Conservation (phyloP, 2,113 vertebrate species). For the Rhea americana region DNA sequence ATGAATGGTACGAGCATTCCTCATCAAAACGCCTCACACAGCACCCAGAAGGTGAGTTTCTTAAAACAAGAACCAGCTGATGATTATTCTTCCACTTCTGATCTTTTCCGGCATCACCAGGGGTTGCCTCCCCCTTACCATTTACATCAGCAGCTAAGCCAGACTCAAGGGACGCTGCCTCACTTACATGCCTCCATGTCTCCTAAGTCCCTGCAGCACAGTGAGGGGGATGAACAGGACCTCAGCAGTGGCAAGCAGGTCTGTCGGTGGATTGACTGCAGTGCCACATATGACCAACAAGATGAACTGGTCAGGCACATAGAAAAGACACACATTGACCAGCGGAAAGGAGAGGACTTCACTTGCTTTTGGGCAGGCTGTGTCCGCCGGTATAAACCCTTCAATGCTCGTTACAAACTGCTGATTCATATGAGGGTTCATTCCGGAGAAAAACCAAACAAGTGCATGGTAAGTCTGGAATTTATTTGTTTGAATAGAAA, state of each 20-base stretch:
- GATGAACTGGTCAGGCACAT: constrained; percentile 98
- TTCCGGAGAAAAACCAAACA: constrained; percentile 99
- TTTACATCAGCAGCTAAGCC: constrained; percentile 83
- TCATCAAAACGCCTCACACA: constrained; percentile 70
- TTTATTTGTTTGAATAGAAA: constrained; percentile 64
- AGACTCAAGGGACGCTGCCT: constrained; percentile 71
- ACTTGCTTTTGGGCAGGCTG: constrained; percentile 99
- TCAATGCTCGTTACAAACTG: constrained; percentile 99
- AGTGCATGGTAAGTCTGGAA: constrained; percentile 95
- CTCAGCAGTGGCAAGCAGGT: constrained; percentile 82
- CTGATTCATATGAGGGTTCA: constrained; percentile 99
- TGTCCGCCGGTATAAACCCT: constrained; percentile 95
- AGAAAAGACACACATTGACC: constrained; percentile 98
- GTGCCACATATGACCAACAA: constrained; percentile 93
- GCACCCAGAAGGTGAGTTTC: constrained; percentile 79
- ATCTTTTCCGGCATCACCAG: constrained; percentile 81
- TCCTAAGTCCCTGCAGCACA: constrained; percentile 74
- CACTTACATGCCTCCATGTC: constrained; percentile 77
- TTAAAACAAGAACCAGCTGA: constrained; percentile 94
- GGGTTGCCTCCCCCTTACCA: constrained; percentile 92
- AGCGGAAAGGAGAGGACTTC: constrained; percentile 98
- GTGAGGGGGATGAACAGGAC: constrained; percentile 72
- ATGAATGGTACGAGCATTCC: constrained; percentile 67
- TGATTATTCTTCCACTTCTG: constrained; percentile 85
- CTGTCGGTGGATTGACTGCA: constrained; percentile 98